These are phyloP conservation scores for Brachionus plicatilis DNA, from an alignment of 1,140 invertebrate genomes.

Conservation along the genomic window DNA sequence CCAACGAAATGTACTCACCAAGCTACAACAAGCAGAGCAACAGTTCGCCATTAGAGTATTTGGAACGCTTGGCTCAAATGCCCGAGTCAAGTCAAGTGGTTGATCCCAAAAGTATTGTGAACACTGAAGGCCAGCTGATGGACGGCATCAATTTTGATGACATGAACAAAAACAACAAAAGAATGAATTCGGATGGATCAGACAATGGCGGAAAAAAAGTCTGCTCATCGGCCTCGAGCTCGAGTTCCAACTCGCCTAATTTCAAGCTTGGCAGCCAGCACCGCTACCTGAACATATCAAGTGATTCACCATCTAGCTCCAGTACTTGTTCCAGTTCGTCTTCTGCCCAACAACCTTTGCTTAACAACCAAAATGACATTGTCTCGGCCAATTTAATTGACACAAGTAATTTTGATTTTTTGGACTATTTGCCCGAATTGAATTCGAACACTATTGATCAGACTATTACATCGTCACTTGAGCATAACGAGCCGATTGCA, in stretches of 20 bases:
- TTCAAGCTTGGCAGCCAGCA: not conserved
- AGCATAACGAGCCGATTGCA: not conserved
- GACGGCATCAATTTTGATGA: not conserved
- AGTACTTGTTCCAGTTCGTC: not conserved
- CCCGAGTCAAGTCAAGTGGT: conserved; percentile 28
- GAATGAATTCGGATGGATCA: not conserved
- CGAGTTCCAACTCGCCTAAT: conserved; percentile 18
- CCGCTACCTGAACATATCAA: not conserved
- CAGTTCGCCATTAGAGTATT: conserved; percentile 1
- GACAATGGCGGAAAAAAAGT: not conserved
- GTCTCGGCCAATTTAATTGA: conserved; percentile 19
- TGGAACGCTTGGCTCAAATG: conserved; percentile 9
- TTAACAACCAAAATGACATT: not conserved
- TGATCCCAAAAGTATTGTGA: conserved; percentile 32
- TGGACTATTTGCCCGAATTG: conserved; percentile 37
- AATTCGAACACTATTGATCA: conserved; percentile 39
- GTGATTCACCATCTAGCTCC: conserved; percentile 11
- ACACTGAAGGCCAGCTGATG: not conserved
- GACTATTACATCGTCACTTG: not conserved
- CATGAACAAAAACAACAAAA: conserved; percentile 6
- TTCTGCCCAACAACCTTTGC: not conserved
- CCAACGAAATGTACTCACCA: not conserved
- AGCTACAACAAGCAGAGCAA: conserved; percentile 4
- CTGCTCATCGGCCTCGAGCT: not conserved
- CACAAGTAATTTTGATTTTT: conserved; percentile 39